Base-by-base conservation (phyloP, 2,888 invertebrate species). In the Tetrapedia diversipes region DNA sequence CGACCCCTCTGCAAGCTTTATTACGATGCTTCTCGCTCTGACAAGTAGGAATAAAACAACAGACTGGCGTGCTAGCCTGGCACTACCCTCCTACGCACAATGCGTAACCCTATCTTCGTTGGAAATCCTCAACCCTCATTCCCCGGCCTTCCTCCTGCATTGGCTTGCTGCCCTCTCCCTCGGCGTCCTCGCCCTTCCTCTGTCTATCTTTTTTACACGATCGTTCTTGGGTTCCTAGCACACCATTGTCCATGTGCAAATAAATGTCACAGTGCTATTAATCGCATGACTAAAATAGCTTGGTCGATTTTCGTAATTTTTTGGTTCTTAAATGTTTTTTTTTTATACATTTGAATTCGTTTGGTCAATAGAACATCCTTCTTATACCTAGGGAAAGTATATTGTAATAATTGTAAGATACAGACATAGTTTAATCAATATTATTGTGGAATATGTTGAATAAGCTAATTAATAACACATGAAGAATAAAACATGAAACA, bases 51-150 rank as follows among this genome's bases (percentile, higher is more conserved):
- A 83, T 83, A 80, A 83, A 83, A 83, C 81, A 81, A 80, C 77
- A 67, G 72, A 51, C 53, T 61, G 71, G 43, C 74, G 54, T 37
- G 60, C 60, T 66, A 65, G 60, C 73, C 59, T 47, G 69, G 59
- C 64, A 74, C 78, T 75, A 82, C 77, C 79, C 81, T 79, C 79
- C 81, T 74, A 80, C 83, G 82, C 80, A 85, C 86, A 86, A 86
- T 86, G 79, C 79, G 85, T 86, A 86, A 86, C 80, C 82, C 85
- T 86, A 84, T 86, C 83, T 85, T 79, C 70, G 27, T 34, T 72
- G 82, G 51, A 80, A 81, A 84, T 80, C 76, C 82, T 72, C 68
- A 61, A 69, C 66, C 71, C 77, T 77, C 53, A 27, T 49, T 57
- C 64, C n/a, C 66, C 59, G 27, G 70, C 69, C 73, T 84, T 71